Base-by-base conservation (phyloP, 2,797 vertebrate genomes). In the Forpus xanthops region DNA sequence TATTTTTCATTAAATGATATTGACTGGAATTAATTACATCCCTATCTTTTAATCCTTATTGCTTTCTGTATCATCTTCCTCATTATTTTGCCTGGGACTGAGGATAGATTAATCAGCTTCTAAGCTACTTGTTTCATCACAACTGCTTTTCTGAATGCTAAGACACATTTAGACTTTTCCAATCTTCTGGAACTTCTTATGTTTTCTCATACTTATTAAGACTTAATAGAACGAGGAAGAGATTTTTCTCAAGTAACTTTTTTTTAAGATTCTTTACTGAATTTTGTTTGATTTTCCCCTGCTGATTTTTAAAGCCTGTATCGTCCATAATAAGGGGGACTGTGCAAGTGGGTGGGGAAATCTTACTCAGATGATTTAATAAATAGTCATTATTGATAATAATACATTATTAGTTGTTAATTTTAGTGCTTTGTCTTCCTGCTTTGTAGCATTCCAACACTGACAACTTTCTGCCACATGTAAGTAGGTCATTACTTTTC, bases 331-430 rank as follows among this genome's bases (percentile, higher is more conserved):
- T 49, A 27, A 64, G 28, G 44, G 45, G 62, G 37, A 9, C 18
- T 35, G 28, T 2, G 35, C 10, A 58, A 42, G 94, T 76, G 72
- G 86, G 94, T 21, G 84, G 83, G 52, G 28, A 47, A 88, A n/a
- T 35, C 64, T 88, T 3, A 3, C 56, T 67, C 9, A 12, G 66
- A 62, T 39, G 58, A 42, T 73, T 94, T 75, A 80, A 94, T 89
- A 94, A 95, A 94, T 45, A 87, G 64, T 79, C n/a, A 77, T 90
- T 94, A 86, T 19, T 27, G 41, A 35, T 92, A 87, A 95, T 93
- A 70, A 73, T 23, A 25, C 5, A 8, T 66, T 41, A 66, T 56
- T 58, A 30, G 18, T 16, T 3, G 4, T 64, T 95, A 73, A 89
- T 95, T 95, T 87, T 60, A 62, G 85, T 24, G 71, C 84, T 76